Evolutionary conservation across 2,113 vertebrate genomes (phyloP).

Genomic region (Cnemophilus loriae): DNA sequence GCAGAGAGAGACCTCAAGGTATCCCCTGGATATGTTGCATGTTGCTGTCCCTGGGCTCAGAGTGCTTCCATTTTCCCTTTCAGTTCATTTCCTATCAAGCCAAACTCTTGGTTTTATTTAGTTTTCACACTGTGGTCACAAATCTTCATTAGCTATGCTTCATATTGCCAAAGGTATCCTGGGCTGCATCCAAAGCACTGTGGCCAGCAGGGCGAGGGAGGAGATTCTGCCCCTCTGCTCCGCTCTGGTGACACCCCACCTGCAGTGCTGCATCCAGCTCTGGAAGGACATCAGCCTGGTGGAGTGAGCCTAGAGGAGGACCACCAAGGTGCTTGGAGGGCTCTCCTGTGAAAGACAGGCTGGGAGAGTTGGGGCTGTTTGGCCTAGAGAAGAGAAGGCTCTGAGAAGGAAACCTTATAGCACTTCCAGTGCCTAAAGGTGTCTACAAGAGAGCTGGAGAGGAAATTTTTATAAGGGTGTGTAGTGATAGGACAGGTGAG

Average conservation of each 20-base stretch:
- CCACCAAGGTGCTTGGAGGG: background rate
- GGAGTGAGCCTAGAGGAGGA: background rate
- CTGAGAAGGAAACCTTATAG: background rate
- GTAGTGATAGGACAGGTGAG: background rate
- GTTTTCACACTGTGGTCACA: background rate
- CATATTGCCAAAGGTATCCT: background rate
- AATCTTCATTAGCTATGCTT: background rate
- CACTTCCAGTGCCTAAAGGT: background rate
- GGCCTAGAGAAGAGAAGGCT: background rate
- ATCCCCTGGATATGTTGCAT: background rate
- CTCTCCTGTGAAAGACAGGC: background rate
- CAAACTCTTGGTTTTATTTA: background rate
- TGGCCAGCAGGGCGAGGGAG: background rate
- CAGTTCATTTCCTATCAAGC: background rate
- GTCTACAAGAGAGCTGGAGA: background rate
- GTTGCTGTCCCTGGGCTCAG: background rate
- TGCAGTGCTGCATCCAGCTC: background rate
- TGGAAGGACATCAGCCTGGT: background rate
- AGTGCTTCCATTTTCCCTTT: background rate
- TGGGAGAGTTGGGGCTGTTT: background rate
- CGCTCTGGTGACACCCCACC: background rate
- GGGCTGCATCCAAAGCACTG: background rate
- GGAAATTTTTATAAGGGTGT: background rate
- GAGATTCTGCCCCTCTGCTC: background rate
- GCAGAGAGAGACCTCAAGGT: slow-evolving; percentile 94